A percentile compares a stretch with the other conserved stretches of the same genome.
These are phyloP conservation scores for Myocastor coypus DNA, from an alignment of 2,113 vertebrate genomes.

Conservation along the genomic window DNA sequence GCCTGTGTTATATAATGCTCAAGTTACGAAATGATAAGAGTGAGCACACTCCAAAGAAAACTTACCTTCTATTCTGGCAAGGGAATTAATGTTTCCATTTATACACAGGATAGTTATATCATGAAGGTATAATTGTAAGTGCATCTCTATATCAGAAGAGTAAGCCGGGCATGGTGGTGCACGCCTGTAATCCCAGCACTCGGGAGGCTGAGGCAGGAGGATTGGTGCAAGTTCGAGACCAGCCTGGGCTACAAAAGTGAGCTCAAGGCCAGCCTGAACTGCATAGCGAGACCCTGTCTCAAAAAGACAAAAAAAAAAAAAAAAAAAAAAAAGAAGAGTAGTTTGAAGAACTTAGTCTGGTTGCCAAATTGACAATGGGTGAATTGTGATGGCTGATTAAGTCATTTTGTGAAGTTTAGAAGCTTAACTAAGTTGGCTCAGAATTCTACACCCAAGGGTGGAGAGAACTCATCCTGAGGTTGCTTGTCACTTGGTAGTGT, in stretches of 20 bases:
- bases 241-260: no score
- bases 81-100: no score
- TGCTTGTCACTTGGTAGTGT: neutral
- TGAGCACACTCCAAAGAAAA: neutral
- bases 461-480: neutral
- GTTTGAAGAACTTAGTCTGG: neutral
- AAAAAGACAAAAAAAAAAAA: no score
- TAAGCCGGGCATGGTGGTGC: no score
- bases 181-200: no score
- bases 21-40: neutral
- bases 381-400: neutral
- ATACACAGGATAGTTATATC: neutral
- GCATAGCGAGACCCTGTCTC: no score
- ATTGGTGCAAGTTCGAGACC: no score
- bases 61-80: neutral
- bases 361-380: neutral
- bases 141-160: neutral
- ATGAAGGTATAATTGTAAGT: neutral
- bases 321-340: no score
- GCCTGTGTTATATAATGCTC: neutral
- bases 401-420: neutral
- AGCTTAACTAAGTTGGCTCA: neutral
- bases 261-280: no score
- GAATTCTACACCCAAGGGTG: neutral
- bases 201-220: no score